Base-by-base conservation (phyloP, 1,140 invertebrate species). In the Pseudoatta argentina region DNA sequence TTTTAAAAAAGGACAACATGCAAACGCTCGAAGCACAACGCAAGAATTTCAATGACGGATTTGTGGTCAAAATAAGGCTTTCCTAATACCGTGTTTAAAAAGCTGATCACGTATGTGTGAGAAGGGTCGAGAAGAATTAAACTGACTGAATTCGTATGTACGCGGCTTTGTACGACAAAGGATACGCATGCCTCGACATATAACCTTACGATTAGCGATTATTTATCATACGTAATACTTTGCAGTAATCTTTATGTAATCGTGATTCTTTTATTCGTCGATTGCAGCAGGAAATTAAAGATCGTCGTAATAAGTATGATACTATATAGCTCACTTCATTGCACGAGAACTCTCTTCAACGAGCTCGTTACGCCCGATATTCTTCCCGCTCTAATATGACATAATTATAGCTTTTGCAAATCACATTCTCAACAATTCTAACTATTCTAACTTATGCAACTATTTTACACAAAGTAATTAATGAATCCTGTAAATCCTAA, bases 121-220 rank as follows among this genome's bases (percentile, higher is more conserved):
- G 69, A 66, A 55, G 89, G 63, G 71, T 85, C 44, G 66, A 71
- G 79, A 67, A 76, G 63, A 30, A 69, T 39, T 78, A 76, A 64
- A 34, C 39, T 30, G 61, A 53, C 53, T 75, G 34, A 16, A 44
- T 72, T 27, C 18, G 24, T 53, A 39, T 3, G 63, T 57, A n/a
- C 51, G 69, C 44, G 59, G 51, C 86, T 90, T 89, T 89, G 69
- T 90, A 51, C 51, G 79, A 81, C 85, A 63, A 87, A 72, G 76
- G 79, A 76, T 21, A 71, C n/a, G 64, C 85, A 73, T 76, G 72
- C 27, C 66, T 71, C 7, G 86, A 73, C 88, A 90, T 87, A 81
- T 89, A 64, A 64, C 51, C 7, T 81, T 78, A 30, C 75, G 85
- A 87, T 90, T 90, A 90, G 63, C 71, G 44, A 78, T 73, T 24